These are phyloP conservation scores for Gymnorhina tibicen DNA, from an alignment of 2,113 vertebrate genomes.

Conservation along the genomic window DNA sequence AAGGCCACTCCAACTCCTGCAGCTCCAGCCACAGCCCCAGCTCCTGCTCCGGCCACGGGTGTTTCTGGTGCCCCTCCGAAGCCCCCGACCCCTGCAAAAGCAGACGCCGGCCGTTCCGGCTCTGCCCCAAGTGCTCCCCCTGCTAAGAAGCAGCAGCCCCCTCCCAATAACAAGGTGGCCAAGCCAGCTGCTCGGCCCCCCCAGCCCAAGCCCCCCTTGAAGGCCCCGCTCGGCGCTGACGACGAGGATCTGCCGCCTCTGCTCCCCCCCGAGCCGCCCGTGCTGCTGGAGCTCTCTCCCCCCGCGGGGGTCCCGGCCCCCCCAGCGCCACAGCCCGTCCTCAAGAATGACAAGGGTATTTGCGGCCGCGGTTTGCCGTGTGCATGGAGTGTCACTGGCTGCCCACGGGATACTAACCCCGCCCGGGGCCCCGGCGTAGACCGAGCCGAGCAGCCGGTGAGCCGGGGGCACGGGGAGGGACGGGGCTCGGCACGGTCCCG, in stretches of 20 bases:
- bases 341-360: slow-evolving; percentile 97
- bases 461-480: not conserved
- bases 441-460: not conserved
- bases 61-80: not conserved
- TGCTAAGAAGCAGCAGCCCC: slow-evolving; percentile 23
- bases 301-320: not conserved
- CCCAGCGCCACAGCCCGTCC: slow-evolving; percentile 59
- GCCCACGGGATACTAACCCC: slow-evolving; percentile 73
- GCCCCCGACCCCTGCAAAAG: not conserved
- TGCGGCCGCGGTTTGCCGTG: slow-evolving; percentile 70
- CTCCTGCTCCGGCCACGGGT: not conserved
- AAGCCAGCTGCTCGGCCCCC: not conserved
- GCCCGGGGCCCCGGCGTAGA: not conserved
- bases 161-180: slow-evolving; percentile 6
- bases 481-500: not conserved
- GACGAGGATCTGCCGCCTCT: slow-evolving; percentile 92
- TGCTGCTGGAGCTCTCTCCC: not conserved
- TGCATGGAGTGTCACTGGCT: slow-evolving; percentile 78
- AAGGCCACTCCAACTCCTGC: not conserved
- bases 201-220: slow-evolving; percentile 27
- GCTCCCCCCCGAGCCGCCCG: slow-evolving; percentile 81
- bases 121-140: not conserved
- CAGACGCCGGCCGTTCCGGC: not conserved
- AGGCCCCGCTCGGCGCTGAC: slow-evolving; percentile 4
- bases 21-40: not conserved